Evolutionary conservation across 2,888 invertebrate genomes (phyloP).

Genomic region (Lepidocyrtoides sp.): DNA sequence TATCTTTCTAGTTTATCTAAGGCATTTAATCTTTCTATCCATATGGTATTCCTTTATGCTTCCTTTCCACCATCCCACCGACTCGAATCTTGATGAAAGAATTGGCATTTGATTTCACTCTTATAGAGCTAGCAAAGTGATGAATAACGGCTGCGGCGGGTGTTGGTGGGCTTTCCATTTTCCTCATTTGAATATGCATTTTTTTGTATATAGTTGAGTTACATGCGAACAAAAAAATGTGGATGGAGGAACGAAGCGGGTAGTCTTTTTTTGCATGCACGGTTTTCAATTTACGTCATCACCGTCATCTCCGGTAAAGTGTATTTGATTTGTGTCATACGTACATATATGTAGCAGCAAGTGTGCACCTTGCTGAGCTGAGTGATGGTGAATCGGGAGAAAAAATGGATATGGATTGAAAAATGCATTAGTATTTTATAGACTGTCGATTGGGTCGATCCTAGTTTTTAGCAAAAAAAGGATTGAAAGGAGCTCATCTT

Average conservation of each 20-base stretch:
- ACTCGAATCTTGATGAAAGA: conserved; percentile 54
- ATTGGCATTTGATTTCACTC: conserved; percentile 69
- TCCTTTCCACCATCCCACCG: conserved; percentile 22
- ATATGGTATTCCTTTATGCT: not conserved
- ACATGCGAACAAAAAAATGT: not conserved
- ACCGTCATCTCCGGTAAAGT: not conserved
- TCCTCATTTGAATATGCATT: not conserved
- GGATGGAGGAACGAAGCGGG: not conserved
- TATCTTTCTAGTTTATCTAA: not conserved
- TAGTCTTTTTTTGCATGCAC: not conserved
- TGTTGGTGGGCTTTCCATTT: conserved; percentile 15
- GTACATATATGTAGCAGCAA: too few relatives aligned
- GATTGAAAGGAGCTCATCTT: not conserved
- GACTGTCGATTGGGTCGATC: not conserved
- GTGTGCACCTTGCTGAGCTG: too few relatives aligned
- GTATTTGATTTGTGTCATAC: not conserved
- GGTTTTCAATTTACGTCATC: conserved; percentile 10
- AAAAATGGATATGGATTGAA: not conserved
- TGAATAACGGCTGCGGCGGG: conserved; percentile 4
- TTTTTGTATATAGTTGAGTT: not conserved
- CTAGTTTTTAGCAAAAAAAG: not conserved
- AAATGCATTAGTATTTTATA: not conserved
- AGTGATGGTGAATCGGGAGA: too few relatives aligned
- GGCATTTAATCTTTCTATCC: too few relatives aligned
- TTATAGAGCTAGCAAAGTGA: not conserved